Conservation (phyloP, 2,113 vertebrate species). For the Sapayoa aenigma region DNA sequence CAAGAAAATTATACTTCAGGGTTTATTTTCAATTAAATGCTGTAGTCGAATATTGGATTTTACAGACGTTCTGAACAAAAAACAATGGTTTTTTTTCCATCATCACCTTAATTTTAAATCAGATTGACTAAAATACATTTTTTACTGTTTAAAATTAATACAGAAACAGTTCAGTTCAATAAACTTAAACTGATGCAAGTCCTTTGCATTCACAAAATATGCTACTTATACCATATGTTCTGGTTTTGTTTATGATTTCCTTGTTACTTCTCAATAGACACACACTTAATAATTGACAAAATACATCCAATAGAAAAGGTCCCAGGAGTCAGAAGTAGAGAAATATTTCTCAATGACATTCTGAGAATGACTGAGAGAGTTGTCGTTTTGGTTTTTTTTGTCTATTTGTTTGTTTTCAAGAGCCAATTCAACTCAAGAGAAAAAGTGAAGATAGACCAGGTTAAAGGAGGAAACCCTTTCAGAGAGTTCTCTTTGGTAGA, state of each 20-base stretch:
- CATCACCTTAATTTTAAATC: neutral
- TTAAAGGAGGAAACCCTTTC: neutral
- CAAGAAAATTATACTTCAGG: neutral
- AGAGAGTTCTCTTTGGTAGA: neutral
- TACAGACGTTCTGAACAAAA: neutral
- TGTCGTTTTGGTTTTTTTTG: neutral
- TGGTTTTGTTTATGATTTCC: neutral
- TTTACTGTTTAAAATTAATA: neutral
- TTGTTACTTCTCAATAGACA: neutral
- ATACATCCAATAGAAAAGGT: neutral
- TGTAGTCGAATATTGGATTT: neutral
- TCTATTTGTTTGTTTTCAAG: neutral
- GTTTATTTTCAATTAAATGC: conserved; percentile 18
- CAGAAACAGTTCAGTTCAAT: neutral
- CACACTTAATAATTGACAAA: neutral
- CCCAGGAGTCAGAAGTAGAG: neutral
- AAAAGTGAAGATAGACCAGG: neutral
- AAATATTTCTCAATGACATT: neutral
- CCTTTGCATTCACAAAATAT: neutral
- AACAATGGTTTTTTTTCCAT: neutral
- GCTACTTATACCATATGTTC: neutral
- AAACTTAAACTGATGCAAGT: neutral
- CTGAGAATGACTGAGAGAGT: neutral
- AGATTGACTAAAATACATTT: neutral
- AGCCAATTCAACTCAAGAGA: neutral